phyloP scores from a whole-genome alignment of 2,797 vertebrate genomes.

The Ctenosaura bakeri region DNA sequence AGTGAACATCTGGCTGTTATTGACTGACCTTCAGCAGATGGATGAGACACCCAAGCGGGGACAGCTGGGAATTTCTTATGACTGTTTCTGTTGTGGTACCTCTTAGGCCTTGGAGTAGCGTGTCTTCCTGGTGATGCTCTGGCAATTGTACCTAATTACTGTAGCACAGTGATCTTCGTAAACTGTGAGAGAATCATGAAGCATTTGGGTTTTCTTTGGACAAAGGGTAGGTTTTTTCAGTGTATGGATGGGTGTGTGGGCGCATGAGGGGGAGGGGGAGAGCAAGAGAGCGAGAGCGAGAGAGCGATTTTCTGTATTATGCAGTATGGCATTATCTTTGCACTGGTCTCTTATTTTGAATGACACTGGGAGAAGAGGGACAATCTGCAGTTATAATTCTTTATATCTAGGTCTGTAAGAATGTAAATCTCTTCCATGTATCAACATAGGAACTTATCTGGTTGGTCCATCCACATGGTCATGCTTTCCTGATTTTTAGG shows the following conservation, averaged over 20 bases:
- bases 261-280: too few relatives aligned
- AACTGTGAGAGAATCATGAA: neutral
- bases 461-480: neutral
- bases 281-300: too few relatives aligned
- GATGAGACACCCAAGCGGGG: conserved; percentile 15
- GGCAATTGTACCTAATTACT: neutral
- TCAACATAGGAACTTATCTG: neutral
- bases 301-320: too few relatives aligned
- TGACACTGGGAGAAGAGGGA: neutral
- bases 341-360: neutral
- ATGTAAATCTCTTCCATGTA: neutral
- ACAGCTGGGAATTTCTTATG: neutral
- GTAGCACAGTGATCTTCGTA: neutral
- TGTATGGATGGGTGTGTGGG: too few relatives aligned
- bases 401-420: neutral
- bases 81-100: neutral
- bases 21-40: conserved; percentile 49
- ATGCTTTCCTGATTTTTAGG: neutral
- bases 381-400: neutral
- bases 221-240: neutral
- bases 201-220: neutral
- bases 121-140: neutral
- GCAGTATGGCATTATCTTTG: neutral
- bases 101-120: neutral
- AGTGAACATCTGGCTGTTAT: conserved; percentile 44